Evolutionary conservation across 2,888 invertebrate genomes (phyloP), one percentile per base, ranked within the genome.

Genomic region (Meiosimyza decipiens): DNA sequence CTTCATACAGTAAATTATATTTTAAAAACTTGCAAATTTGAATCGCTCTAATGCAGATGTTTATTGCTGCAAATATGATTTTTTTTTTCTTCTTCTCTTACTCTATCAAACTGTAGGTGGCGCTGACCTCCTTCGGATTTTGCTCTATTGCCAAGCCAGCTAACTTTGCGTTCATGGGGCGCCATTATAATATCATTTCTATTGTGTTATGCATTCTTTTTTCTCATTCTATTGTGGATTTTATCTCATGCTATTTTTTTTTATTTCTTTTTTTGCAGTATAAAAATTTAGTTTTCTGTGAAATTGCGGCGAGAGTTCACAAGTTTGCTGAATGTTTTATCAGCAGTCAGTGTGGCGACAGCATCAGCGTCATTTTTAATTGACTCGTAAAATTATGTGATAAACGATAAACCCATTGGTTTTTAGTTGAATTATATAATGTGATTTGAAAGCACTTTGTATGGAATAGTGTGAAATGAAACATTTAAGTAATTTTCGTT

Each of bases 51-150:
- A 22, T 40, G 40, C 28, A 22, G 1, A 16, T 55, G 57, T 22
- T 28, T 28, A 28, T 28, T 49, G 57, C 3, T 67, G 11, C 15
- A 40, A 40, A 40, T 9, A 40, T 40, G 6, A 6, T 40, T 7
- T 9, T 9, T 40, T n/a, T n/a, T n/a, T n/a, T n/a, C n/a, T n/a
- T 40, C 40, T 54, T 54, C 40, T 57, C 22, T 67, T 67, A 22
- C 67, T 57, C 57, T 47, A 49, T 67, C 55, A 49, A 67, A 28
- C 57, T 67, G 57, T 57, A 67, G 67, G 47, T 67, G 67, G 67
- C 67, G 55, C 67, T 67, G 67, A 67, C 67, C 57, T 67, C 55
- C 67, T 67, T 67, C 22, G 18, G 67, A 7, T 9, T 33, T 33
- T 66, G n/a, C 54, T 66, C 66, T n/a, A 11, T 40, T 33, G 40